Base-by-base conservation (phyloP, 2,113 vertebrate species). In the Kryptolebias marmoratus region DNA sequence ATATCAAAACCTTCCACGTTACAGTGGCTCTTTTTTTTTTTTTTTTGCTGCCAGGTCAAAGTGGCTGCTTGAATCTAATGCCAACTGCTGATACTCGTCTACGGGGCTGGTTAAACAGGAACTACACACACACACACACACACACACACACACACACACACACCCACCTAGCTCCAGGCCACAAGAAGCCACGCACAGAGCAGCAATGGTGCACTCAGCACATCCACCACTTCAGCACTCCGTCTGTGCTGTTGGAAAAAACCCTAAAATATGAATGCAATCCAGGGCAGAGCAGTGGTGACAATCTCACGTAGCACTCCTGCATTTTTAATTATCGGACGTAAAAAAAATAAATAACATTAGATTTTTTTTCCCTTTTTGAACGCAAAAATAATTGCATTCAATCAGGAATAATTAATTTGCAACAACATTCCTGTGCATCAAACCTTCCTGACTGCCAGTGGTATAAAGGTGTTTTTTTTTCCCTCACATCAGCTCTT, bases 381-480 rank as follows among this genome's bases (percentile, higher is more conserved):
- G 7, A 36, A 7, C 3, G 32, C 22, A 22, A 22, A 22, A 22
- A 22, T 22, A 22, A 22, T 22, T 22, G 22, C 32, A 4, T 36
- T 36, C 39, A 42, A 42, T 42, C 39, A 42, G 39, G 39, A 42
- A 1, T 5, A 42, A 42, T 42, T 42, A 42, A 36, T 57, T 68
- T 61, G n/a, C 4, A 49, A 8, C 28, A 16, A 68, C 61, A 79
- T 71, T 64, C 39, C 70, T 73, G 73, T 54, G 63, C 61, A 70
- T 72, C 44, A 79, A 82, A 71, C 36, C 30, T 64, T 67, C 32
- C 60, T 66, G 62, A 49, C 66, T 32, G 75, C 65, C 73, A 62
- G 77, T 81, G 68, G 71, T 57, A 52, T 64, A 77, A 54, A 75
- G 83, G 87, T 90, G 80, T 67, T 61, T 70, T 86, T 83, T 42